Conservation (phyloP, 2,113 vertebrate genomes). For the Scomber scombrus region DNA sequence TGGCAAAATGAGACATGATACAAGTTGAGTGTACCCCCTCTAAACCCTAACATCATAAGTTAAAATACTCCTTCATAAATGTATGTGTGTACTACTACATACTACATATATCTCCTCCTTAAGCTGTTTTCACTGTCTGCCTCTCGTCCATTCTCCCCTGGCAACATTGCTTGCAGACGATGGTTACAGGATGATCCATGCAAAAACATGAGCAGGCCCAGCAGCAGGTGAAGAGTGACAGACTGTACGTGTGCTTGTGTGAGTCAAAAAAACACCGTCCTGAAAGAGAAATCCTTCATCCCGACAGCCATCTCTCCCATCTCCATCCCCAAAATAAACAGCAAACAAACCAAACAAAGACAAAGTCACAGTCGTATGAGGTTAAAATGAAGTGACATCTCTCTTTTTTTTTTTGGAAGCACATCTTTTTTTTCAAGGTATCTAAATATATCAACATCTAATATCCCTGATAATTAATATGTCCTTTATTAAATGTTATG, state of each 20-base stretch:
- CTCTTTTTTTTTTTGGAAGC: slow-evolving; percentile 85
- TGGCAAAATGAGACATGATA: slow-evolving; percentile 41
- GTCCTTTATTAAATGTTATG: slow-evolving; percentile 80
- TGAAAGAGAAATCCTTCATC: slow-evolving; percentile 21
- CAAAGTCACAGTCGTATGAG: slow-evolving; percentile 85
- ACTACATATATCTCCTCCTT: not conserved
- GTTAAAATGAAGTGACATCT: slow-evolving; percentile 85
- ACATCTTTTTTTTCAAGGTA: slow-evolving; percentile 76
- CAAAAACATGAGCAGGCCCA: slow-evolving; percentile 85
- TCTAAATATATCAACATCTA: slow-evolving; percentile 83
- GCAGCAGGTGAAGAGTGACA: slow-evolving; percentile 51
- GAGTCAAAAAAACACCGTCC: slow-evolving; percentile 28
- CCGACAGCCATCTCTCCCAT: not conserved
- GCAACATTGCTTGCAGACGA: slow-evolving; percentile 80
- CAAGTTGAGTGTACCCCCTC: slow-evolving; percentile 1
- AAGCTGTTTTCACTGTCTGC: slow-evolving; percentile 9
- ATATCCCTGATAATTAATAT: slow-evolving; percentile 89
- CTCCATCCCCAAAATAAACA: slow-evolving; percentile 68
- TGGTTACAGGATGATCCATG: slow-evolving; percentile 89
- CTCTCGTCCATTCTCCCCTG: slow-evolving; percentile 4
- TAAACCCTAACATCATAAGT: not conserved
- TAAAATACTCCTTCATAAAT: too few relatives aligned
- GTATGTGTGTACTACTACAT: not conserved
- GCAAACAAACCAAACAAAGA: slow-evolving; percentile 63
- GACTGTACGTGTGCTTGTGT: slow-evolving; percentile 37